A percentile compares a stretch with the other conserved stretches of the same genome.
Conservation (phyloP, 2,797 vertebrate genomes). For the Propithecus perrieri region DNA sequence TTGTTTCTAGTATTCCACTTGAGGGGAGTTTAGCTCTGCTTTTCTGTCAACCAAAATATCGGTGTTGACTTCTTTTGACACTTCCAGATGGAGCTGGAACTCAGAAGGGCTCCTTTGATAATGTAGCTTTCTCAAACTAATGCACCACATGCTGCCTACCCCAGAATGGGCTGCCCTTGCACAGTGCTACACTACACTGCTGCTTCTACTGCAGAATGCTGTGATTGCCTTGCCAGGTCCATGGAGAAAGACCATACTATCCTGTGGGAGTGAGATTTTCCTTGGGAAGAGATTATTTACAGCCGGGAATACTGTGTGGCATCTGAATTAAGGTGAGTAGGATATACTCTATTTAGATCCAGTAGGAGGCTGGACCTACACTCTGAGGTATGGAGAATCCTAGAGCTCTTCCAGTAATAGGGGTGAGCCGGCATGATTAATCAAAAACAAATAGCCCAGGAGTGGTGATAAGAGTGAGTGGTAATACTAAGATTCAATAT, state of each 20-base stretch:
- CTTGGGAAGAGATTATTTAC: neutral
- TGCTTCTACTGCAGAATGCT: neutral
- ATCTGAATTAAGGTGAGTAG: neutral
- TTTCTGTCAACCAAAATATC: neutral
- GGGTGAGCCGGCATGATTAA: neutral
- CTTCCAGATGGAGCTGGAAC: neutral
- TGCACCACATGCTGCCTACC: accelerated
- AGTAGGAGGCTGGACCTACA: neutral
- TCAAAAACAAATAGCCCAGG: neutral
- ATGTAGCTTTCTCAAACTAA: accelerated
- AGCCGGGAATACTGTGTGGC: neutral
- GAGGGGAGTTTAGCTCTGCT: neutral
- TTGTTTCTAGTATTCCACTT: neutral
- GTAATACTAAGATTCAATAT: neutral
- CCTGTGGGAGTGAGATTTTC: neutral
- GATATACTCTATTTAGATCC: neutral
- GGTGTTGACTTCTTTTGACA: neutral
- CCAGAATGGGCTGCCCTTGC: neutral
- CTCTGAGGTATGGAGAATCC: neutral
- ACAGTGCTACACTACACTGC: accelerated
- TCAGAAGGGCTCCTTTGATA: neutral
- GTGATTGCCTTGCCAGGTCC: neutral
- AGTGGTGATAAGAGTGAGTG: neutral
- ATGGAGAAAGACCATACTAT: accelerated
- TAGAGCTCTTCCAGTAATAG: neutral